Evolutionary conservation across 2,888 invertebrate species (phyloP), one percentile per base, ranked within the genome.

Genomic region (Ypsolopha sequella): DNA sequence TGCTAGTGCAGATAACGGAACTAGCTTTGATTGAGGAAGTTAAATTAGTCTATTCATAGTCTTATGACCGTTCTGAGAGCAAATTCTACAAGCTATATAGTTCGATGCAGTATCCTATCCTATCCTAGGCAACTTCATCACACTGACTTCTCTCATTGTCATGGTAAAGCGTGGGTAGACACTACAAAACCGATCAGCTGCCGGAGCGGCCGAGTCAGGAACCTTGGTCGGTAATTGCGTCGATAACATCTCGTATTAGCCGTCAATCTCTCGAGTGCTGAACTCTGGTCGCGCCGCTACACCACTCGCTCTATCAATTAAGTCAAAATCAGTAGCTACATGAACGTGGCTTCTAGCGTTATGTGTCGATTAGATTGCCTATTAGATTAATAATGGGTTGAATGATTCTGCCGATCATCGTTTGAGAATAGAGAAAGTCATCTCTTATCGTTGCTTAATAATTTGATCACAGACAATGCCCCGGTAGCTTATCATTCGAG

Each of bases 171-270:
- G 51, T 39, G 52, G 24, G 34, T 41, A 50, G 52, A 47, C 48
- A 51, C 41, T 54, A 48, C 51, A 48, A 14, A 51, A 50, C 51
- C 52, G 63, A 41, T 34, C 13, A 24, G 11, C 35, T 41, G 24
- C 38, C 33, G 11, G 48, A 53, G 54, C 51, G 51, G 36, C 48
- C 51, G 55, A 51, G 54, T 35, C 48, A 13, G 38, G 44, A 34
- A 48, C 44, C 62, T 65, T 60, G 63, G 77, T 79, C 60, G 63
- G 77, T 79, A 80, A 81, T 80, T 77, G 82, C 74, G 58, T 64
- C 68, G 85, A 85, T 84, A 85, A 73, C 77, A 84, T 84, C 82
- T 80, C 68, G 71, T 75, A 79, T 79, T 71, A 79, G 73, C 77
- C 80, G 80, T 84, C 85, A 81, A 82, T 85, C 85, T 85, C 85